Percentiles rank a stretch among this genome's conserved stretches.
Conservation (phyloP, 2,797 vertebrate species). For the Glossophaga mutica region DNA sequence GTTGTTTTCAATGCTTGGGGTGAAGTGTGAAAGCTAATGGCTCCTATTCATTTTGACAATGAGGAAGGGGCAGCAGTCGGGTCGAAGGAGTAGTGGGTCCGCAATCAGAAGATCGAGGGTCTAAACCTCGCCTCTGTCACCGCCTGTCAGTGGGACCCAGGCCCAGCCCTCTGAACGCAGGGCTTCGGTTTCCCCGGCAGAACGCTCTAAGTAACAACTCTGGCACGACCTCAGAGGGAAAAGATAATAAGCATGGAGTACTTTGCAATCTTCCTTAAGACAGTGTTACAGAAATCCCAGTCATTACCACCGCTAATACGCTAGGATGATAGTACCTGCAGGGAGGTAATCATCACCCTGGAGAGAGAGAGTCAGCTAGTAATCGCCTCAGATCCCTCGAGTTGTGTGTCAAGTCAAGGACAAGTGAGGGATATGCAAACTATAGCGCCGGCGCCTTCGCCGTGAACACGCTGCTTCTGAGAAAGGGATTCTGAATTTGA, state of each 20-base stretch:
- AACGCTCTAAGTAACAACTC: background rate
- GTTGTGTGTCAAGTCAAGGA: background rate
- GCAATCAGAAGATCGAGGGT: background rate
- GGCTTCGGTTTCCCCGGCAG: background rate
- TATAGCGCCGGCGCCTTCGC: background rate
- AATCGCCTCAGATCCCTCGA: constrained; percentile 9
- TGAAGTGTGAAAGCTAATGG: background rate
- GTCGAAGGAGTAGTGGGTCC: background rate
- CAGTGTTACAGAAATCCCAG: background rate
- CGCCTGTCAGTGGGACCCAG: background rate
- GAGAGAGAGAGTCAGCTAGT: background rate
- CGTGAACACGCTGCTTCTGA: background rate
- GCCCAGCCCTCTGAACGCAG: background rate
- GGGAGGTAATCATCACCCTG: background rate
- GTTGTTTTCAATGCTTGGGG: background rate
- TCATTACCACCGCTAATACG: background rate
- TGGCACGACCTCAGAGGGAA: background rate
- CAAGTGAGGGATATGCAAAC: background rate
- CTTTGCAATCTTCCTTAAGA: background rate
- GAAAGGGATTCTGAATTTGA: background rate
- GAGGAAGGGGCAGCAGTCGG: background rate
- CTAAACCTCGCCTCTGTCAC: background rate
- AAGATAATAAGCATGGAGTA: background rate
- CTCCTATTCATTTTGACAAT: background rate
- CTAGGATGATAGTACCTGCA: background rate